Percentiles rank a stretch among this genome's conserved stretches.
Conservation (phyloP, 1,140 invertebrate genomes). For the Lithobius niger region DNA sequence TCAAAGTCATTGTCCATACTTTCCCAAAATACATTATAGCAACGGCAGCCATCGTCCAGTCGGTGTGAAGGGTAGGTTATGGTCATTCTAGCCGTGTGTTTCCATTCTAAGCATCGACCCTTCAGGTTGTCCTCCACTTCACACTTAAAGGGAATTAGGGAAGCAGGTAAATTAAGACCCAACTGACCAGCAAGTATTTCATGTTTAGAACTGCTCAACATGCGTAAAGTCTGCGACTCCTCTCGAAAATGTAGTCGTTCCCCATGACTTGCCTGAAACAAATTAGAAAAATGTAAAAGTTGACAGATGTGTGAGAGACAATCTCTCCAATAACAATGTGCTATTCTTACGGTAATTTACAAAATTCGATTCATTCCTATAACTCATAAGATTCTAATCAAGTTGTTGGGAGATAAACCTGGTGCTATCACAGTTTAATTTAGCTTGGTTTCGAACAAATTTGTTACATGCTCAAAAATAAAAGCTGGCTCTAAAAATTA, state of each 20-base stretch:
- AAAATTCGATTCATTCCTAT: background rate
- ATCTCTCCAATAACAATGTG: background rate
- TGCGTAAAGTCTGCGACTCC: constrained; percentile 53
- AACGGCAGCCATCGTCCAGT: no score
- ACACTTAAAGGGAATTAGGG: constrained; percentile 51
- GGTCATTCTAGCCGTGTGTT: constrained; percentile 47
- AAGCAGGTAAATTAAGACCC: constrained; percentile 42
- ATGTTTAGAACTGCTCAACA: constrained; percentile 51
- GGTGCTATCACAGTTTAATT: no score
- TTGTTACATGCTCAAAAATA: no score
- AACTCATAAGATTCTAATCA: no score
- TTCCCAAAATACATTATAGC: constrained; percentile 71
- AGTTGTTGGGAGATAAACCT: no score
- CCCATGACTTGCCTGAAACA: constrained; percentile 57
- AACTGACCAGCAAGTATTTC: constrained; percentile 56
- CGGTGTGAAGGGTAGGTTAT: no score
- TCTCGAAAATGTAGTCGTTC: constrained; percentile 69
- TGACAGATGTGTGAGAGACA: background rate
- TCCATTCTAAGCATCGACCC: constrained; percentile 62
- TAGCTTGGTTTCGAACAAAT: no score
- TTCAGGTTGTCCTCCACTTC: constrained; percentile 24
- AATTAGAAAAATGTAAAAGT: background rate
- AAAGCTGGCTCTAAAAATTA: no score
- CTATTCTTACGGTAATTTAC: background rate
- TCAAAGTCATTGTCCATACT: constrained; percentile 43